phyloP scores from a whole-genome alignment of 2,797 vertebrate species.

The Eupleurogrammus muticus region DNA sequence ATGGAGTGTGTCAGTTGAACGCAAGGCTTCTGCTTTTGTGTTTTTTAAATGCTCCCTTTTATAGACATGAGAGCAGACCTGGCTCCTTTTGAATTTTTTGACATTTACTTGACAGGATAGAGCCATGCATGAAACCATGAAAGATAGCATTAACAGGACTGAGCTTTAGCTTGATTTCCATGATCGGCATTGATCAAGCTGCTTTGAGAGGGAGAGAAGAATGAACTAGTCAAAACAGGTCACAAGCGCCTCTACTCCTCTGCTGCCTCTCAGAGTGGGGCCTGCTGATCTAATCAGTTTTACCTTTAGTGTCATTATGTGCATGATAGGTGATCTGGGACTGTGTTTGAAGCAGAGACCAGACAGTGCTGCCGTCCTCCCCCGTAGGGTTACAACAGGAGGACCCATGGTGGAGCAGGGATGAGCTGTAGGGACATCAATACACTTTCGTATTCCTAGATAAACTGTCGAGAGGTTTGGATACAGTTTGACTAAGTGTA shows the following conservation, averaged over 20 bases:
- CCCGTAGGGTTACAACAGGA: constrained; percentile 1
- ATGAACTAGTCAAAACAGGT: constrained; percentile 45
- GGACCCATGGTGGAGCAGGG: not conserved
- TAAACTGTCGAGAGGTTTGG: not conserved
- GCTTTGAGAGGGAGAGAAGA: constrained; percentile 30
- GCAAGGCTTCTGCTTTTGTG: constrained; percentile 41
- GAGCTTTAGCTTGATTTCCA: constrained; percentile 53
- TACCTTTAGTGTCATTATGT: constrained; percentile 48
- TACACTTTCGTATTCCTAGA: not conserved
- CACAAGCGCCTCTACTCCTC: constrained; percentile 36
- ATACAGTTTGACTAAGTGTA: not conserved
- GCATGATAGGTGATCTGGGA: constrained; percentile 32
- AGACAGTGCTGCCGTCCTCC: constrained; percentile 1
- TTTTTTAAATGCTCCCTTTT: constrained; percentile 43
- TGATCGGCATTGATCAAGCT: constrained; percentile 54
- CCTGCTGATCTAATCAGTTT: constrained; percentile 48
- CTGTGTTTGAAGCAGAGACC: constrained; percentile 7
- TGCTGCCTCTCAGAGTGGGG: constrained; percentile 17
- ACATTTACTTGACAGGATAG: constrained; percentile 58
- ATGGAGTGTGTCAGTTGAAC: constrained; percentile 13
- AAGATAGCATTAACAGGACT: constrained; percentile 36
- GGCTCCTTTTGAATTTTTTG: constrained; percentile 50
- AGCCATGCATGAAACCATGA: constrained; percentile 38
- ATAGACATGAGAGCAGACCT: constrained; percentile 11
- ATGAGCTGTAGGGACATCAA: not conserved